These are phyloP conservation scores for Tenebrio molitor DNA, from an alignment of 1,140 invertebrate species.

Conservation along the genomic window DNA sequence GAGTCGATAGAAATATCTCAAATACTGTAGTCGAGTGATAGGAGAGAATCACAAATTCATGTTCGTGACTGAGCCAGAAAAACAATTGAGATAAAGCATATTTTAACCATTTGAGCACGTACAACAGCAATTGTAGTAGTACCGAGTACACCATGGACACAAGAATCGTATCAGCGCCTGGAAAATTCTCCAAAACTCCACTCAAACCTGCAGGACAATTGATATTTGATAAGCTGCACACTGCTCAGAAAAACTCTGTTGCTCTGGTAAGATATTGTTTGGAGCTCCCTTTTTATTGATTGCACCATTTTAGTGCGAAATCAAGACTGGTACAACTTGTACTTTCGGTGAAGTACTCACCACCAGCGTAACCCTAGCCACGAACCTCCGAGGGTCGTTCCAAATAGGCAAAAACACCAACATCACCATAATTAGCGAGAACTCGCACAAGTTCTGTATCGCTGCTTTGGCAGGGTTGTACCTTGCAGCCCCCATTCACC, in stretches of 20 bases:
- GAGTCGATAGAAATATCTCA: too few species aligned
- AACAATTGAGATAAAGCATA: too few species aligned
- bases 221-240: background rate
- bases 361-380: background rate
- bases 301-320: background rate
- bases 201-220: background rate
- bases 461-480: background rate
- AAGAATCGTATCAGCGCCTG: slow-evolving; percentile 79
- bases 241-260: background rate
- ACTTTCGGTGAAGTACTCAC: background rate
- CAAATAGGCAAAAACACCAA: background rate
- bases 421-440: background rate
- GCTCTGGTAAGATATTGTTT: background rate
- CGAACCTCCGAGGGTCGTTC: background rate
- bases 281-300: background rate
- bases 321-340: background rate
- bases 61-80: too few species aligned
- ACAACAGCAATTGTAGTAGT: too few species aligned
- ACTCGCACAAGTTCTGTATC: background rate
- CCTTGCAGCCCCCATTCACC: background rate
- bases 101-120: too few species aligned
- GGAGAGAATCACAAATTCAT: too few species aligned
- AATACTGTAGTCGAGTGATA: too few species aligned
- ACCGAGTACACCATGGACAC: too few species aligned
- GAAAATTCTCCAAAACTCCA: slow-evolving; percentile 70